These are phyloP conservation scores for Oryzias melastigma DNA, from an alignment of 2,113 vertebrate species.

Conservation along the genomic window DNA sequence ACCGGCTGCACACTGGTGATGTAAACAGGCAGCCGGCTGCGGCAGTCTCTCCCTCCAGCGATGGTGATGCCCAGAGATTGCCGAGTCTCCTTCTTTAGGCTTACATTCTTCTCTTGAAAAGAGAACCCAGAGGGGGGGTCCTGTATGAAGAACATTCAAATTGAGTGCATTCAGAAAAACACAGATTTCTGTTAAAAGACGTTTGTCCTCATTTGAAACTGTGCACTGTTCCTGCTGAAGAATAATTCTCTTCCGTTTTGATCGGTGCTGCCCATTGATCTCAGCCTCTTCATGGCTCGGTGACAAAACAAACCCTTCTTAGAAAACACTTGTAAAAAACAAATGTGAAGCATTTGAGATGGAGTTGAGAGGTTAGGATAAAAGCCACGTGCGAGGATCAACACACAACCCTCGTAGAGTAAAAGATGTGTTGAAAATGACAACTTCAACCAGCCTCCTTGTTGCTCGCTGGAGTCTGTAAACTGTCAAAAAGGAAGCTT, in stretches of 20 bases:
- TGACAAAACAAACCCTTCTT: slow-evolving; percentile 49
- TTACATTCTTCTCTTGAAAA: slow-evolving; percentile 87
- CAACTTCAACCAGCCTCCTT: slow-evolving; percentile 61
- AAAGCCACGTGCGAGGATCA: slow-evolving; percentile 64
- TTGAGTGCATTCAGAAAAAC: no score
- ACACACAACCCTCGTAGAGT: slow-evolving; percentile 68
- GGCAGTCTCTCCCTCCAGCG: slow-evolving; percentile 87
- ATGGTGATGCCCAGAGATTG: slow-evolving; percentile 92
- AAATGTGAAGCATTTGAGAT: slow-evolving; percentile 70
- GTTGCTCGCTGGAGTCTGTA: slow-evolving; percentile 58
- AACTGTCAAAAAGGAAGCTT: slow-evolving; percentile 59
- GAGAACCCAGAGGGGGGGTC: slow-evolving; percentile 83
- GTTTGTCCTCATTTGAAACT: no score
- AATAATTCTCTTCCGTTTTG: no score
- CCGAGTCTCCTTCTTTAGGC: slow-evolving; percentile 87
- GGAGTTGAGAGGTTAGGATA: slow-evolving; percentile 51
- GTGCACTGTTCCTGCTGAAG: no score
- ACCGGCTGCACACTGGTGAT: slow-evolving; percentile 92
- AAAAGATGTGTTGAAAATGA: slow-evolving; percentile 72
- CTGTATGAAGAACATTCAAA: slow-evolving; percentile 54
- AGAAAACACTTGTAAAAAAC: slow-evolving; percentile 67
- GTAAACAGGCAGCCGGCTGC: slow-evolving; percentile 86
- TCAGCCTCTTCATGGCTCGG: slow-evolving; percentile 15
- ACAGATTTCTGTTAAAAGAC: no score
- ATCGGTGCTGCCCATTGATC: slow-evolving; percentile 9